phyloP scores from a whole-genome alignment of 2,797 vertebrate genomes.

The Adrianichthys oophorus region DNA sequence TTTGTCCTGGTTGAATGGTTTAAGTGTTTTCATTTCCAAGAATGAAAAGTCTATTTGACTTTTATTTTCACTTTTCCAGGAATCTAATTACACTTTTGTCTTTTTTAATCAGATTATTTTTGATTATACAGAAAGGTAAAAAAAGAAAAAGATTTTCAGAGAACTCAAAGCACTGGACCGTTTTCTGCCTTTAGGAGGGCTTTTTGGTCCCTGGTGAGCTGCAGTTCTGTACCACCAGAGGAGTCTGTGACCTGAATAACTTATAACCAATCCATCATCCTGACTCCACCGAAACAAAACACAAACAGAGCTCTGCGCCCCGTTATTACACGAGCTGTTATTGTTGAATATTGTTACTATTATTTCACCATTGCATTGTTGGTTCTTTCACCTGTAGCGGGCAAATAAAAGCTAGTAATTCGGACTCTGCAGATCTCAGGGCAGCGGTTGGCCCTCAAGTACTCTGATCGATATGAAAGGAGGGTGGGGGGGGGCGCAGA shows the following conservation, averaged over 20 bases:
- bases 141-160: not conserved
- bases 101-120: not conserved
- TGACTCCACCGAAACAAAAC: conserved; percentile 28
- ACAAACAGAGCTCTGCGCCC: conserved; percentile 6
- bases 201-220: conserved; percentile 34
- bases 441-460: conserved; percentile 33
- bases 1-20: too few relatives aligned
- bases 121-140: conserved; percentile 6
- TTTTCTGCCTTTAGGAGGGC: conserved; percentile 40
- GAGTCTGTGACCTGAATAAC: conserved; percentile 51
- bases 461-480: conserved; percentile 44
- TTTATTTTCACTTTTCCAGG: too few relatives aligned
- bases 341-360: conserved; percentile 18
- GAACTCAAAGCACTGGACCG: conserved; percentile 28
- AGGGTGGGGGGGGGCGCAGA: conserved; percentile 44
- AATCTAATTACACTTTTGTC: not conserved
- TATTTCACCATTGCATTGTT: conserved; percentile 19
- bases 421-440: conserved; percentile 20
- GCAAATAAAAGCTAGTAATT: conserved; percentile 36
- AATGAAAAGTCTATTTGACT: not conserved
- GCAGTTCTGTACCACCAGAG: conserved; percentile 34
- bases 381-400: conserved; percentile 16
- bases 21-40: too few relatives aligned
- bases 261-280: conserved; percentile 38
- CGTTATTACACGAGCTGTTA: conserved; percentile 15